These are phyloP conservation scores for Philantomba maxwellii DNA, from an alignment of 2,113 vertebrate species.

Conservation along the genomic window DNA sequence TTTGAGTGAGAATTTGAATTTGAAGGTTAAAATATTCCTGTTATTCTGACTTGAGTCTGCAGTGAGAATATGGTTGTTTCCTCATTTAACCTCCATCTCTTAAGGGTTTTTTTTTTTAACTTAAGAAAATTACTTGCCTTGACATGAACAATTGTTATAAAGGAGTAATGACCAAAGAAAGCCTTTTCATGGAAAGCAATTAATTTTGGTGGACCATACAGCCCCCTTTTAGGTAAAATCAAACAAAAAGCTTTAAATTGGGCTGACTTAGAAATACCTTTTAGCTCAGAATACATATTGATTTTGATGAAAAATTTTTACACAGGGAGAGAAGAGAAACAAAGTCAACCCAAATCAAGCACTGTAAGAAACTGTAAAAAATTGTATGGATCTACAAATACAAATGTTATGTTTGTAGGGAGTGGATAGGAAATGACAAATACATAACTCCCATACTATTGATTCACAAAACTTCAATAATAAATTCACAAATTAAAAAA, in stretches of 20 bases:
- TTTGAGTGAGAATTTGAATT: constrained; percentile 34
- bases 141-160: background rate
- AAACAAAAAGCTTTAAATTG: background rate
- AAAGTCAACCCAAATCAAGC: background rate
- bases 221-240: background rate
- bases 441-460: background rate
- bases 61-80: constrained; percentile 24
- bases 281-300: background rate
- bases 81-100: constrained; percentile 45
- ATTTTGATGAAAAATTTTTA: constrained; percentile 3
- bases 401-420: background rate
- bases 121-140: background rate
- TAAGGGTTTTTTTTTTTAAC: background rate
- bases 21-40: constrained; percentile 65
- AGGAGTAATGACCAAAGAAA: constrained; percentile 26
- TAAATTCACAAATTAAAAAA: background rate
- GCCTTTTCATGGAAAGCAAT: background rate
- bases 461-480: background rate
- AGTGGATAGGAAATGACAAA: background rate
- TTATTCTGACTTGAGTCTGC: constrained; percentile 38
- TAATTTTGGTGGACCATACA: background rate
- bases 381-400: background rate
- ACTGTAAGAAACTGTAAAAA: background rate
- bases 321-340: background rate
- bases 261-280: background rate